Evolutionary conservation across 2,888 invertebrate species (phyloP).

Genomic region (Acleris cristana): DNA sequence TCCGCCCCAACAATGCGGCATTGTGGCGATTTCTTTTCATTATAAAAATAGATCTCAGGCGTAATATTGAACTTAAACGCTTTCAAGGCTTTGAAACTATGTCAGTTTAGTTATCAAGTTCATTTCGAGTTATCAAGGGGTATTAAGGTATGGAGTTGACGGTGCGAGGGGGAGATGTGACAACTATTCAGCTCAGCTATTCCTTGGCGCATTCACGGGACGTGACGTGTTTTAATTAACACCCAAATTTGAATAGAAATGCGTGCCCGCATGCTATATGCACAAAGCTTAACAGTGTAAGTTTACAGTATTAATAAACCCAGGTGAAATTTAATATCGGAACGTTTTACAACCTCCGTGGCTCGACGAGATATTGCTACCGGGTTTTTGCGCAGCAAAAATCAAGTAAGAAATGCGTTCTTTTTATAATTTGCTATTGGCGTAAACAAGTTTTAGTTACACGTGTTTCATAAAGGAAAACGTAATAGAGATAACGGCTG

Average conservation of each 20-base stretch:
- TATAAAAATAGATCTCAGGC: neutral
- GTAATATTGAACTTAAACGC: conserved; percentile 6
- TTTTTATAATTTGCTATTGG: neutral
- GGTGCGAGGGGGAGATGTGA: conserved; percentile 18
- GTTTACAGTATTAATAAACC: conserved; percentile 35
- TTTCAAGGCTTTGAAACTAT: conserved; percentile 9
- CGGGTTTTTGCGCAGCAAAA: conserved; percentile 12
- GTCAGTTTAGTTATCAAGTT: conserved; percentile 39
- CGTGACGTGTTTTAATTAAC: conserved; percentile 52
- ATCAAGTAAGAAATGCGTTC: neutral
- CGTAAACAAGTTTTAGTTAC: conserved; percentile 25
- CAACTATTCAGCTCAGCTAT: conserved; percentile 37
- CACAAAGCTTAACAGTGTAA: conserved; percentile 28
- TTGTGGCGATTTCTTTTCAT: conserved; percentile 15
- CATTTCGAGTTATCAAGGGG: conserved; percentile 26
- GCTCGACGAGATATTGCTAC: conserved; percentile 21
- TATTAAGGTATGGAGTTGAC: conserved; percentile 10
- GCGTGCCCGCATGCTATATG: conserved; percentile 39
- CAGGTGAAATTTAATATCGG: conserved; percentile 37
- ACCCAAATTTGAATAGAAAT: conserved; percentile 54
- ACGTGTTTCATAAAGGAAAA: conserved; percentile 34
- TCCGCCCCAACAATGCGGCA: conserved; percentile 27
- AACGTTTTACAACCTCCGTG: conserved; percentile 28
- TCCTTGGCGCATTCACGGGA: conserved; percentile 30
- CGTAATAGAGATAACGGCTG: conserved; percentile 51